Evolutionary conservation across 1,140 invertebrate genomes (phyloP), one percentile per base, ranked within the genome.

Genomic region (Lepidurus couesii): DNA sequence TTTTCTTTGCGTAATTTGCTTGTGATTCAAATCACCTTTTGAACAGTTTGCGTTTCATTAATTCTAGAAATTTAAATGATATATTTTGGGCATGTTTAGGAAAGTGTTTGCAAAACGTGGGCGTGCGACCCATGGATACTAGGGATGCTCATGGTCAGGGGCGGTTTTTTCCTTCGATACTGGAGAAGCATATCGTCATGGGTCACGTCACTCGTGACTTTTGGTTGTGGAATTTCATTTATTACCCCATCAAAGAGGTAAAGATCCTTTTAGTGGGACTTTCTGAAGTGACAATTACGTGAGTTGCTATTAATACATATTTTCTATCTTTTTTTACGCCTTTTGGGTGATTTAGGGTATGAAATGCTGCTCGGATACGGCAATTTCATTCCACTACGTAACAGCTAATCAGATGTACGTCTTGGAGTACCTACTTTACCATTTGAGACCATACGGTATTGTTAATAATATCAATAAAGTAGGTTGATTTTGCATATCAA

Each of bases 141-240:
- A 86, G 95, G 9, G 97, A 98, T 86, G 86, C 88, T 0, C 85
- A 92, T 47, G 93, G 94, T 1, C 88, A 95, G 10, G 94, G 95
- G 3, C 88, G 96, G 44, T 98, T 98, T 85, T 95, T 98, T 84
- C 96, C 96, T 1, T 97, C 98, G 85, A 90, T 93, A 6, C 94
- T 94, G 0, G 93, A 95, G 82, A 92, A 95, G 84, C 96, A 98
- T 85, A 84, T 98, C 5, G 93, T 95, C 83, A 94, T 95, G 0
- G 92, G 91, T 73, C 92, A 93, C 81, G 88, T 91, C 9, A 90
- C 93, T 83, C 90, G 91, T 80, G 88, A 89, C 80, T 95, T 95
- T 83, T 98, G 96, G 96, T 97, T 96, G 83, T 97, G 95, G 94
- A 90, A 94, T 82, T 98, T 96, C 83, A 96, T 95, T 78, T 97